These are phyloP conservation scores for Aplodontia rufa DNA, from an alignment of 2,113 vertebrate genomes.

Conservation along the genomic window DNA sequence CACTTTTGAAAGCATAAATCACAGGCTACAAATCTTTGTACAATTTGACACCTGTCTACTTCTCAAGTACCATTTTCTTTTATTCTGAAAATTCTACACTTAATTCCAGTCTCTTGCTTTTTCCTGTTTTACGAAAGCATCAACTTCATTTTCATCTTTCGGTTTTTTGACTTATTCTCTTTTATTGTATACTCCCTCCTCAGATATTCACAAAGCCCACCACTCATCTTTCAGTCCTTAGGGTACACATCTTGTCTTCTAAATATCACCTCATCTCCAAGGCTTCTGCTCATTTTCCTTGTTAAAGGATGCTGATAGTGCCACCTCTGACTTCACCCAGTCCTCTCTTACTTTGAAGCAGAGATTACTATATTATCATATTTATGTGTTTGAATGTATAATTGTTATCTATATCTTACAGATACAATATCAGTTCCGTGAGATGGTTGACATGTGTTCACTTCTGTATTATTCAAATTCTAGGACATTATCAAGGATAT, in stretches of 20 bases:
- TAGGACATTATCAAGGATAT: not conserved
- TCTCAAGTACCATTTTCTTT: not conserved
- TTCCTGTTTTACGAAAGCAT: not conserved
- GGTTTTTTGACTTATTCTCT: not conserved
- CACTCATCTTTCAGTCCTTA: not conserved
- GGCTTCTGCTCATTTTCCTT: not conserved
- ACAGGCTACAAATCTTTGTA: not conserved
- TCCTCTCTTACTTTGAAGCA: not conserved
- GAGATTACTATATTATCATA: not conserved
- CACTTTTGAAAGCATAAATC: slow-evolving; percentile 17
- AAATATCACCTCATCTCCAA: not conserved
- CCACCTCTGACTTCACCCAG: not conserved
- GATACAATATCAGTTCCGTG: not conserved
- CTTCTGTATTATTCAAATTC: not conserved
- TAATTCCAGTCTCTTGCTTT: not conserved
- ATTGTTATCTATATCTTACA: not conserved
- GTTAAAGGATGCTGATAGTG: not conserved
- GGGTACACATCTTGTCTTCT: not conserved
- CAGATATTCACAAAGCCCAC: not conserved
- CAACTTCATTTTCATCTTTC: not conserved
- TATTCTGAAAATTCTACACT: not conserved
- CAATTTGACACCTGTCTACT: not conserved
- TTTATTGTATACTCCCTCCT: not conserved
- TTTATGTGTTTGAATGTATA: not conserved
- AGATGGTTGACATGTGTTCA: not conserved